These are phyloP conservation scores for Odontomyia ornata DNA, from an alignment of 2,888 invertebrate species.

Conservation along the genomic window DNA sequence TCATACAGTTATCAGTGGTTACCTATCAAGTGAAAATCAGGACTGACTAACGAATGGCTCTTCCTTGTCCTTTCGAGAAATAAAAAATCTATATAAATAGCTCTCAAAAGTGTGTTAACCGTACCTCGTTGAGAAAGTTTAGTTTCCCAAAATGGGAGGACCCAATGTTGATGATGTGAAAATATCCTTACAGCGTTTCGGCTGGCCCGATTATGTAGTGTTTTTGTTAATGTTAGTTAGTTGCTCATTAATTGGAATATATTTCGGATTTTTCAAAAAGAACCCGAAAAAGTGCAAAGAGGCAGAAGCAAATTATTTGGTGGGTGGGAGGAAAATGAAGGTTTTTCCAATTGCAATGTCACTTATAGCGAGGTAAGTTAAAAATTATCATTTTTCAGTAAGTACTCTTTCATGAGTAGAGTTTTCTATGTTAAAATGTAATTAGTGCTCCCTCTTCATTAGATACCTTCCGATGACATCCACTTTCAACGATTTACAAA, in stretches of 20 bases:
- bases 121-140: too few species aligned
- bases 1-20: too few species aligned
- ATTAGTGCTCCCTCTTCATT: too few species aligned
- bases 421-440: too few species aligned
- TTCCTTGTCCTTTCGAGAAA: too few species aligned
- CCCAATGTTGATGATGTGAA: slow-evolving; percentile 61
- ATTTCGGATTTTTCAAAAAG: slow-evolving; percentile 79
- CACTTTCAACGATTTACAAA: too few species aligned
- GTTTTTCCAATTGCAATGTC: slow-evolving; percentile 77
- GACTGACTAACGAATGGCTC: too few species aligned
- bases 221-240: slow-evolving; percentile 79
- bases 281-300: slow-evolving; percentile 58
- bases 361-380: slow-evolving; percentile 72
- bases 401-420: neutral
- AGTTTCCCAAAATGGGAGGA: slow-evolving; percentile 44
- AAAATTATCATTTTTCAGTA: neutral
- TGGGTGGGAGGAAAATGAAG: slow-evolving; percentile 74
- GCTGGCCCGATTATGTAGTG: slow-evolving; percentile 79
- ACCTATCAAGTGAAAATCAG: too few species aligned
- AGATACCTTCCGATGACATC: too few species aligned
- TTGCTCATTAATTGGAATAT: slow-evolving; percentile 81
- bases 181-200: slow-evolving; percentile 71
- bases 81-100: too few species aligned
- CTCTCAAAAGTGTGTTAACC: neutral
- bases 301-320: slow-evolving; percentile 70